Evolutionary conservation across 2,888 invertebrate species (phyloP), one percentile per base, ranked within the genome.

Genomic region (Zygaena filipendulae): DNA sequence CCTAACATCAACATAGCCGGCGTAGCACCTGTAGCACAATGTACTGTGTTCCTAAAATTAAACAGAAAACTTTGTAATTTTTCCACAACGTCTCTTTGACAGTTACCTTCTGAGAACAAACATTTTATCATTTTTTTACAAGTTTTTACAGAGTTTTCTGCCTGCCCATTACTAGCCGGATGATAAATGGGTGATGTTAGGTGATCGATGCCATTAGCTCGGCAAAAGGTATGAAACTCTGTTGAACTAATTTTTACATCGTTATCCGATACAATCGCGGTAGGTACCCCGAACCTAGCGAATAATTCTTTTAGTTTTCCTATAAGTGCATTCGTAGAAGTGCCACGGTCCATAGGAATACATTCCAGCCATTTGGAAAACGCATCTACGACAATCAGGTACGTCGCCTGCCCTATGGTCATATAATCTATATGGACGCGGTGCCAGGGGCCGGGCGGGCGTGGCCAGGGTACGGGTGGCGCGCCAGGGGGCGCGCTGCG

Each of bases 361-460:
- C 37, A 36, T 23, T 38, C 38, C 4, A 38, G 7, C 35, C 38
- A 36, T 22, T 38, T 38, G 18, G 27, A 21, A 24, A 24, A 32
- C 2, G 36, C 27, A 11, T 39, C 39, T 4, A 42, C 28, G 2
- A 40, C 33, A 3, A 40, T 20, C 6, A 40, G 24, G 13, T 30
- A 42, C 4, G 16, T 31, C 7, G 23, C 26, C 20, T 34, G 32
- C 2, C 16, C 28, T 8, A 39, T 10, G 2, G 31, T 10, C 40
- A 42, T 42, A 25, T 36, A 42, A 20, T 36, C 40, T 6, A 38
- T 29, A 10, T 36, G 38, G 2, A 39, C n/a, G 18, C 38, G 32
- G 20, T 36, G 33, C 42, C 40, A 38, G 4, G 36, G 30, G 6
- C 21, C 29, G 3, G 20, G 20, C 12, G 40, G 27, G 18, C 23